A percentile compares a stretch with the other conserved stretches of the same genome.
These are phyloP conservation scores for Hedya salicella DNA, from an alignment of 2,888 invertebrate species.

Conservation along the genomic window DNA sequence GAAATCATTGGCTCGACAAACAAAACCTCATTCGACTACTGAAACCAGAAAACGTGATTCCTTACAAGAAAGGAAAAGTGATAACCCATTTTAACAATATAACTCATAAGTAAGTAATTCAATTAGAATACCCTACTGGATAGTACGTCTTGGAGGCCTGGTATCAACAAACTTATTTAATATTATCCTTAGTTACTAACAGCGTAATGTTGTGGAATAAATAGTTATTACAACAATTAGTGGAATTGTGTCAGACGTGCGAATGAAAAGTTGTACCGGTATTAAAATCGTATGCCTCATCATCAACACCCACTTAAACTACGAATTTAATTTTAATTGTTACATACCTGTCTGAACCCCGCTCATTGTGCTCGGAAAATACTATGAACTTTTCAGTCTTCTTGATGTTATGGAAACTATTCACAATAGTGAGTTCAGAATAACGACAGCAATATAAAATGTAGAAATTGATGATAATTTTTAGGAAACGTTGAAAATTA, in stretches of 20 bases:
- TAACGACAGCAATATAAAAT: slow-evolving; percentile 30
- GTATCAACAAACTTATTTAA: neutral
- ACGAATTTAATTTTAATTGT: slow-evolving; percentile 12
- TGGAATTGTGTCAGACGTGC: neutral
- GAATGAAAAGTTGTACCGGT: slow-evolving; percentile 10
- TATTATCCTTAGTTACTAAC: neutral
- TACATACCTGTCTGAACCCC: slow-evolving; percentile 74
- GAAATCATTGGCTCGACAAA: too few relatives aligned
- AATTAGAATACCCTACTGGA: slow-evolving; percentile 6
- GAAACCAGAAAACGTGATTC: neutral
- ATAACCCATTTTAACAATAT: neutral
- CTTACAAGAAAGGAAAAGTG: neutral
- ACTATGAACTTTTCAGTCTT: slow-evolving; percentile 39
- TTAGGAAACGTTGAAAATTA: slow-evolving; percentile 29
- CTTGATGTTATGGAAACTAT: slow-evolving; percentile 18
- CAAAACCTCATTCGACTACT: neutral
- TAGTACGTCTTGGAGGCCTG: neutral
- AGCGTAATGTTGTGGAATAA: neutral
- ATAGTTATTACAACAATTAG: neutral
- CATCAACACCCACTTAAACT: slow-evolving; percentile 1
- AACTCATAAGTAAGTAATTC: neutral
- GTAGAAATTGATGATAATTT: slow-evolving; percentile 19
- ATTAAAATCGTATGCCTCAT: neutral
- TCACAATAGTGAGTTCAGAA: slow-evolving; percentile 30
- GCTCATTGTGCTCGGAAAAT: slow-evolving; percentile 62